Conservation (phyloP, 2,113 vertebrate species). For the Helogale parvula region DNA sequence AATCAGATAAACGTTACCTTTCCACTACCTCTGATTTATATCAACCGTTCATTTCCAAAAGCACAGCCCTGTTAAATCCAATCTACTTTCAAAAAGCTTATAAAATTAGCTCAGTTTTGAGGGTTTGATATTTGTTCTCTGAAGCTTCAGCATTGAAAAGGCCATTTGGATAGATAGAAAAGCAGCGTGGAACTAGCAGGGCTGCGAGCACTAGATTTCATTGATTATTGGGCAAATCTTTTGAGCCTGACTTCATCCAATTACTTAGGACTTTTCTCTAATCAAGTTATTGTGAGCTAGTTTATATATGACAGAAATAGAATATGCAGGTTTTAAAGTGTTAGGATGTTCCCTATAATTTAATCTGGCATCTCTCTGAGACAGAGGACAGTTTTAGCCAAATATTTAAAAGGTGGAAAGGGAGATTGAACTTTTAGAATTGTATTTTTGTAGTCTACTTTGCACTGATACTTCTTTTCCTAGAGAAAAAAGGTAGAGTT, state of each 20-base stretch:
- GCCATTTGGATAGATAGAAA: constrained; percentile 56
- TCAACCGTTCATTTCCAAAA: constrained; percentile 63
- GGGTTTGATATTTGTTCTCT: constrained; percentile 65
- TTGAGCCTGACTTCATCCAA: constrained; percentile 70
- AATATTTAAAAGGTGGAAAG: constrained; percentile 63
- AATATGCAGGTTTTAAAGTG: constrained; percentile 79
- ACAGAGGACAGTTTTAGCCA: constrained; percentile 65
- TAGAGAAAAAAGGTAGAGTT: background rate
- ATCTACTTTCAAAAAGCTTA: constrained; percentile 72
- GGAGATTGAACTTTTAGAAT: constrained; percentile 74
- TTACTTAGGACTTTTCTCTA: constrained; percentile 77
- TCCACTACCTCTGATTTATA: constrained; percentile 79
- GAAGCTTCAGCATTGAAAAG: constrained; percentile 63
- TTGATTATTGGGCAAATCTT: constrained; percentile 67
- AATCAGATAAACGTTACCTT: constrained; percentile 84
- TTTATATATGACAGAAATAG: constrained; percentile 79
- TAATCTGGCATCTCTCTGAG: constrained; percentile 75
- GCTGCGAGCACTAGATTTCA: background rate
- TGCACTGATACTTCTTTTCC: background rate
- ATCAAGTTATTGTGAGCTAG: constrained; percentile 74
- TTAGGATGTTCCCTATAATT: constrained; percentile 77
- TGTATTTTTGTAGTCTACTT: constrained; percentile 38
- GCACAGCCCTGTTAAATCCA: constrained; percentile 68
- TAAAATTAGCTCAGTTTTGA: constrained; percentile 76
- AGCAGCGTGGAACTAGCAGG: constrained; percentile 18